phyloP scores from a whole-genome alignment of 64 coral and sea anemone genomes.

The Anthopleura sola region DNA sequence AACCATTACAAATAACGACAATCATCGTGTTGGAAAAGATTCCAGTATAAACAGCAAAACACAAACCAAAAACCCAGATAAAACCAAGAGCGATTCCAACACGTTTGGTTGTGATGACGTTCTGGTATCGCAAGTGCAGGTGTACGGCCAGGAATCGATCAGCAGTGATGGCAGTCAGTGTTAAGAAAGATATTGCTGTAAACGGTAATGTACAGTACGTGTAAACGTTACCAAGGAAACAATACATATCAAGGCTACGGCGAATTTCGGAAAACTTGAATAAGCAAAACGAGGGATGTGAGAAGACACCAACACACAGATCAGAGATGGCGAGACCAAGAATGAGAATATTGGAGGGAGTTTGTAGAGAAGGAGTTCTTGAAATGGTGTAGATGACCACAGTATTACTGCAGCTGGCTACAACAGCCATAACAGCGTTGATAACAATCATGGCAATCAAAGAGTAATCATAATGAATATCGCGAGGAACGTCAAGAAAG shows the following conservation, averaged over 20 bases:
- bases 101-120: not conserved
- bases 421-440: not conserved
- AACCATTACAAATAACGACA: not conserved
- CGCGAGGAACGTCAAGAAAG: not conserved
- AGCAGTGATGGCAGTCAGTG: not conserved
- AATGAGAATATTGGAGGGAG: not conserved
- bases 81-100: not conserved
- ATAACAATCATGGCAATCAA: not conserved
- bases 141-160: not conserved
- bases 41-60: not conserved
- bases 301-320: too few species aligned
- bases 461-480: not conserved
- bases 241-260: not conserved
- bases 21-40: not conserved
- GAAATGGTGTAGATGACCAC: conserved; percentile 6
- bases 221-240: not conserved
- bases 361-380: conserved; percentile 12
- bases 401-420: not conserved
- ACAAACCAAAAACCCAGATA: not conserved
- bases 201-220: not conserved
- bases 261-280: not conserved
- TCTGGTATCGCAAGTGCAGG: not conserved
- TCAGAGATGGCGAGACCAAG: too few species aligned
- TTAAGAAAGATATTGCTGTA: not conserved
- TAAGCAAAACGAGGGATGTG: not conserved